phyloP scores from a whole-genome alignment of 2,113 vertebrate genomes.

The Strix uralensis region DNA sequence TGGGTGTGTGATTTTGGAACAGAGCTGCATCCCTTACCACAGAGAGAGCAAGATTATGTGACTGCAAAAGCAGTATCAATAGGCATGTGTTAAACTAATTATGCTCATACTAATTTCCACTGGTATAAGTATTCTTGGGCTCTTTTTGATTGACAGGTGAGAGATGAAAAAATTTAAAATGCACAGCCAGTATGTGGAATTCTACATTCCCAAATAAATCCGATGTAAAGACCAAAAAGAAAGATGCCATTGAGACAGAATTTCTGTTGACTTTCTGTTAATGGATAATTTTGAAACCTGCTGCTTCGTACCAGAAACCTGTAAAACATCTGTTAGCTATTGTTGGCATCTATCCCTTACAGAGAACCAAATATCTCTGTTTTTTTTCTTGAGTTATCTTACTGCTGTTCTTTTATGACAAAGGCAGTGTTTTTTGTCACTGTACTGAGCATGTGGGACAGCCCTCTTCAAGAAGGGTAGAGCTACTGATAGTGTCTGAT shows the following conservation, averaged over 20 bases:
- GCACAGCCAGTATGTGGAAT: neutral
- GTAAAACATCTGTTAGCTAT: neutral
- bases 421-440: neutral
- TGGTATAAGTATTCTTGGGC: neutral
- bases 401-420: neutral
- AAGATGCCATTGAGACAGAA: neutral
- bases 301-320: slow-evolving; percentile 6
- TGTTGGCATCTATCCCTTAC: neutral
- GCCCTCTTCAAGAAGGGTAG: neutral
- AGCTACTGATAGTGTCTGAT: neutral
- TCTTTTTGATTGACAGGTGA: neutral
- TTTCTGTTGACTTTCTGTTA: slow-evolving; percentile 28
- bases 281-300: neutral
- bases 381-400: neutral
- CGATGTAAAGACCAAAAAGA: neutral
- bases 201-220: neutral
- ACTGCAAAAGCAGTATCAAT: neutral
- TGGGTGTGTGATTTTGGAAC: neutral
- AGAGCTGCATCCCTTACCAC: neutral
- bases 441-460: neutral
- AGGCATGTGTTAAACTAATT: neutral
- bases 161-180: neutral
- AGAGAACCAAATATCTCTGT: neutral
- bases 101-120: neutral
- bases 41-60: neutral